Base-by-base conservation (phyloP, 1,140 invertebrate species). In the Calephelis virginiensis region DNA sequence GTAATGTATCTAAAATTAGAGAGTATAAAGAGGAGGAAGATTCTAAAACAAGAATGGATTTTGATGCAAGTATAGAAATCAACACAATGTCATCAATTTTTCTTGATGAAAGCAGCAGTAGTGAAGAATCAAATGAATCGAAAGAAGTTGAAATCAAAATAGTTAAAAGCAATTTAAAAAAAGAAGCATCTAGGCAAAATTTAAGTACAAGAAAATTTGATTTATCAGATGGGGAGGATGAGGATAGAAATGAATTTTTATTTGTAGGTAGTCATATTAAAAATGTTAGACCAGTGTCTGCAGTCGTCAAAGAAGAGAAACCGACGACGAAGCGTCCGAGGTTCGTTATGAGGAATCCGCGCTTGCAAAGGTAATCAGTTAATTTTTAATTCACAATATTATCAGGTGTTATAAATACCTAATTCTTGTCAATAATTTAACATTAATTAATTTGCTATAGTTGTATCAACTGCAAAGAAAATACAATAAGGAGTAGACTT, bases 201-300 rank as follows among this genome's bases (percentile, higher is more conserved):
- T 61, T 45, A 53, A 64, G 13, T 12, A 63, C 53, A 59, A 1
- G 12, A 45, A 43, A 64, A 14, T 47, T 28, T 38, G 45, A 60
- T 5, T 59, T 70, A 47, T 66, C 64, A 17, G 65, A 64, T 43
- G 68, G 66, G 37, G 68, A 70, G 56, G 13, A 7, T 38, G 63
- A 68, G 40, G 72, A 78, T 66, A 56, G 64, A 64, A 66, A 69
- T 47, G 74, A 78, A 70, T 76, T 74, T 67, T 76, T 78, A 62
- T 76, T 74, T 56, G n/a, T 76, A 13, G 53, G 53, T 38, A 59
- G 53, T 59, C 53, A 59, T 59, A 59, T 56, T 59, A 59, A 59
- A 37, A 59, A 59, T 38, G 5, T n/a, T 6, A 37, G 11, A 12
- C 50, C 50, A 37, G 28, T 12, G 10, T 6, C 28, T 28, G 10